Conservation (phyloP, 2,888 invertebrate species). For the Cryptops parisi region DNA sequence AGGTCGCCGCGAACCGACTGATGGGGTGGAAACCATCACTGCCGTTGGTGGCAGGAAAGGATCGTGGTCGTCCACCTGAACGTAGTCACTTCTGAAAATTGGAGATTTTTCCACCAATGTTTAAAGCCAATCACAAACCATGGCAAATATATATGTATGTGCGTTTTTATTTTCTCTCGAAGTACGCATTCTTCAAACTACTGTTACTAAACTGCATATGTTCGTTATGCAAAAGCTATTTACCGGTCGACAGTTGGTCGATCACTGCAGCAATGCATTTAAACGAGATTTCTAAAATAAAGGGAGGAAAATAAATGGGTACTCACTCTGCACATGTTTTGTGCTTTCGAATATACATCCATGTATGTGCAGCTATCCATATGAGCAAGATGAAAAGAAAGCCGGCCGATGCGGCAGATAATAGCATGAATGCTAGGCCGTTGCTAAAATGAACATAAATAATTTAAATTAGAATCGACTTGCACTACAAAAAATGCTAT, state of each 20-base stretch:
- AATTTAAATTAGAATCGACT: neutral
- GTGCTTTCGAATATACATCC: constrained; percentile 80
- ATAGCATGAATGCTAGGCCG: constrained; percentile 69
- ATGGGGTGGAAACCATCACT: constrained; percentile 46
- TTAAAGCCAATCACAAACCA: no score
- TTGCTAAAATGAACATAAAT: constrained; percentile 21
- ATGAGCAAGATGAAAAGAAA: constrained; percentile 81
- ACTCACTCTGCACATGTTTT: constrained; percentile 16
- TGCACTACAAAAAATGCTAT: no score
- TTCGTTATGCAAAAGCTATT: no score
- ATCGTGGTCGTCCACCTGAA: constrained; percentile 68
- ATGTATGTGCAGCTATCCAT: constrained; percentile 88
- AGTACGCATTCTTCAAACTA: no score
- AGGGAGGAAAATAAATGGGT: no score
- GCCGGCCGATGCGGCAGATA: constrained; percentile 73
- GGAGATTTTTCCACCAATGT: no score
- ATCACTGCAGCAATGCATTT: neutral
- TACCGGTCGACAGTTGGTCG: no score
- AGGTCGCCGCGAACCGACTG: constrained; percentile 15
- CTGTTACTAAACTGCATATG: no score
- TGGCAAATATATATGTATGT: no score
- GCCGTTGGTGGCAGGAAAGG: constrained; percentile 50
- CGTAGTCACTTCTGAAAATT: constrained; percentile 16
- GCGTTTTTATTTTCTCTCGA: no score
- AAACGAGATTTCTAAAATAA: constrained; percentile 28